Base-by-base conservation (phyloP, 2,113 vertebrate genomes). In the Ptyas mucosa region DNA sequence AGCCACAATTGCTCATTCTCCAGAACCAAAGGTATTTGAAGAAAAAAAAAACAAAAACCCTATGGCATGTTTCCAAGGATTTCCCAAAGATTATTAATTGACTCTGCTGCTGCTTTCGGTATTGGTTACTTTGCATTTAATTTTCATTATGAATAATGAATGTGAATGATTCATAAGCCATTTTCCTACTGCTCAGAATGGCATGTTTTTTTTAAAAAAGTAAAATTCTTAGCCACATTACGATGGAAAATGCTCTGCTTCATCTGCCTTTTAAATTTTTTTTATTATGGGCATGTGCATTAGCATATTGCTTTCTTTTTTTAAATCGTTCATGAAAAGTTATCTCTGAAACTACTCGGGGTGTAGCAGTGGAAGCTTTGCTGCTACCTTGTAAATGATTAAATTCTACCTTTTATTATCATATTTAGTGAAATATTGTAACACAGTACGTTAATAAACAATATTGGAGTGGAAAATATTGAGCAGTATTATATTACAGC, bases 21-120 rank as follows among this genome's bases (percentile, higher is more conserved):
- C 81, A 0, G 90, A 95, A 20, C 88, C 49, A 43, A 94, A 98
- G 98, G 97, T 98, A 81, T 81, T 81, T 43, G 15, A 11, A 14
- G 15, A 4, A 8, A 20, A 49, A 52, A 11, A 0, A 2, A 89
- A n/a, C 3, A 8, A n/a, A n/a, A n/a, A n/a, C 15, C 69, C 8
- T 1, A 9, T 54, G 87, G 87, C 8, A 85, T 75, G 21, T 88
- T 14, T 49, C 34, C 87, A 53, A 81, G 86, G 52, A 15, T 21
- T 92, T 95, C 69, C 7, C 23, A 21, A 92, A 61, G n/a, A 29
- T 43, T 14, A 1, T 81, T 43, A 52, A 75, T 90, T 85, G n/a
- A 3, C 21, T 69, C 87, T 51, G 52, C 34, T 95, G 87, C 75
- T 55, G 39, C 51, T 61, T n/a, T 91, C 92, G 46, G 58, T 61